phyloP scores from a whole-genome alignment of 2,888 invertebrate species.

The Ormyrus pomaceus region DNA sequence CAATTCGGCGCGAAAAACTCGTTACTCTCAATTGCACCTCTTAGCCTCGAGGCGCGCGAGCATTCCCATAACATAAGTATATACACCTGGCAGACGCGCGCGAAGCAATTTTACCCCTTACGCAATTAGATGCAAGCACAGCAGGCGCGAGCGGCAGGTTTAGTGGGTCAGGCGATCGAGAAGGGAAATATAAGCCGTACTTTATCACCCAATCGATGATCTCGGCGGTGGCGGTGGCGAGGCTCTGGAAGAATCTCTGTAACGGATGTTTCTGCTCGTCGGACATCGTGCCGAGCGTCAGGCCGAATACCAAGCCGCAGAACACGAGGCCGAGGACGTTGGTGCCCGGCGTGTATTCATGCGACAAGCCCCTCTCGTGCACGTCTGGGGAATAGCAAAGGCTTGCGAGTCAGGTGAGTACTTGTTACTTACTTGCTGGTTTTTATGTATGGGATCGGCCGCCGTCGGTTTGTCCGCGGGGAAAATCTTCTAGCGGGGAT shows the following conservation, averaged over 20 bases:
- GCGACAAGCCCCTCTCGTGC: slow-evolving; percentile 81
- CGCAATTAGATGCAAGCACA: not conserved
- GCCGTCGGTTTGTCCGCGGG: too few species aligned
- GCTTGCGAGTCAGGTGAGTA: too few species aligned
- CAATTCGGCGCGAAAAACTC: too few species aligned
- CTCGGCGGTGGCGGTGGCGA: slow-evolving; percentile 95
- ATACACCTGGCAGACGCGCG: not conserved
- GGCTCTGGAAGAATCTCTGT: slow-evolving; percentile 87
- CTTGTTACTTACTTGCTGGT: too few species aligned
- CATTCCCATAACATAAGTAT: not conserved
- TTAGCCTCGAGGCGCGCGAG: too few species aligned
- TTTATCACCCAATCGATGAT: slow-evolving; percentile 97
- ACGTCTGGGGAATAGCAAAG: slow-evolving; percentile 23
- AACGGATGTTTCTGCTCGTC: slow-evolving; percentile 85
- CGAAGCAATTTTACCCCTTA: not conserved
- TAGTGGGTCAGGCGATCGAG: not conserved
- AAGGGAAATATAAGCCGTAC: slow-evolving; percentile 74
- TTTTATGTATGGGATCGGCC: too few species aligned
- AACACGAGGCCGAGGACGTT: slow-evolving; percentile 91
- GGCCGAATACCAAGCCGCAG: slow-evolving; percentile 90
- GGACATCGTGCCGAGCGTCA: slow-evolving; percentile 91
- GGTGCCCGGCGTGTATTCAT: slow-evolving; percentile 84
- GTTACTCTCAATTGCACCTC: too few species aligned
- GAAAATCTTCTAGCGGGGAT: too few species aligned
- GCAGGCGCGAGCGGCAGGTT: not conserved